Evolutionary conservation across 2,797 vertebrate genomes (phyloP).

Genomic region (Vipera ursinii): DNA sequence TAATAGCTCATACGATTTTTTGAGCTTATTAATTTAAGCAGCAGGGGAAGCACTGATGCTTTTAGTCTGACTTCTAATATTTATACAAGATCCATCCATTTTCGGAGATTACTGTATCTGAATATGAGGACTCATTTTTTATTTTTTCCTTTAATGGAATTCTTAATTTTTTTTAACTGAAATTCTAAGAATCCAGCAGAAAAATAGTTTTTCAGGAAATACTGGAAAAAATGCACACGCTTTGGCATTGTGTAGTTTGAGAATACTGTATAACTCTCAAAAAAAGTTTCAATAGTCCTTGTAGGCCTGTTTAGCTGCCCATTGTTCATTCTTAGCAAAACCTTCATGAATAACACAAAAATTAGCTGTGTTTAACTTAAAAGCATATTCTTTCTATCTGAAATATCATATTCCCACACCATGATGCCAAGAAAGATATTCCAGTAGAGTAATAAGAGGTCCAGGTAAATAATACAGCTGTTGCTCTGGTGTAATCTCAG

Average conservation of each 20-base stretch:
- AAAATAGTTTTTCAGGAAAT: neutral
- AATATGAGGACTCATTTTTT: neutral
- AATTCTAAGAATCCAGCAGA: neutral
- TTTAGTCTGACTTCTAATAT: neutral
- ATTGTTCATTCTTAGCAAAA: constrained; percentile 8
- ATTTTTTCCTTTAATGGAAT: neutral
- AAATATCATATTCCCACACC: neutral
- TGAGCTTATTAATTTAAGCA: constrained; percentile 11
- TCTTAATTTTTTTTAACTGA: neutral
- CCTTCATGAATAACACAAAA: neutral
- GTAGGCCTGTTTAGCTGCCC: neutral
- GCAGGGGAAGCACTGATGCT: neutral
- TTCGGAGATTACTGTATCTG: neutral
- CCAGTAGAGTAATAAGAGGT: neutral
- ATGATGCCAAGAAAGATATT: neutral
- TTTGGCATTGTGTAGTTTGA: neutral
- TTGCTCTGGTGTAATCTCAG: neutral
- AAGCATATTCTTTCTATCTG: neutral
- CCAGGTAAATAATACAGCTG: neutral
- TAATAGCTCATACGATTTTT: neutral
- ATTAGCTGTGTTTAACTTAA: neutral
- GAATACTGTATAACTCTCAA: neutral
- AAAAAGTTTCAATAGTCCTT: neutral
- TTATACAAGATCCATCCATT: neutral
- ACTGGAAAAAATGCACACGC: neutral